Percentiles rank a stretch among this genome's conserved stretches.
Conservation (phyloP, 2,888 invertebrate species). For the Copidosoma aretas region DNA sequence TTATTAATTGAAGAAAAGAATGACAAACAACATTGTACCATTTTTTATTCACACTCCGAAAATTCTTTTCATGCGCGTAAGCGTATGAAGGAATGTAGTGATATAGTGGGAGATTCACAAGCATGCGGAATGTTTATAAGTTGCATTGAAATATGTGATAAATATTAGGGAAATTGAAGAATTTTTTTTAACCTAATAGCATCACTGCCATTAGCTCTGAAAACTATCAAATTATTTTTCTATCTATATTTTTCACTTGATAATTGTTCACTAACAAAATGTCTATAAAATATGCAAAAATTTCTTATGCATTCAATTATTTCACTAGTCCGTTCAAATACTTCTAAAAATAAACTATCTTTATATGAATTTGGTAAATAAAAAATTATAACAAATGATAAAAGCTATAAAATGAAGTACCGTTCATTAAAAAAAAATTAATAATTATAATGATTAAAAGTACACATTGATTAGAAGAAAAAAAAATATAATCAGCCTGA, state of each 20-base stretch:
- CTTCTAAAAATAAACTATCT: background rate
- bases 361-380: too few species aligned
- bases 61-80: slow-evolving; percentile 58
- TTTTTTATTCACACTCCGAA: slow-evolving; percentile 31
- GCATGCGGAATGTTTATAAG: slow-evolving; percentile 54
- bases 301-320: too few species aligned
- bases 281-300: too few species aligned
- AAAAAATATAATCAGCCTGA: slow-evolving; percentile 25
- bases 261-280: background rate
- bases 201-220: background rate
- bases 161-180: slow-evolving; percentile 8
- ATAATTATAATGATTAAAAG: slow-evolving; percentile 9
- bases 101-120: slow-evolving; percentile 57
- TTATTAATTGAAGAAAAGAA: background rate
- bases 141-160: slow-evolving; percentile 30
- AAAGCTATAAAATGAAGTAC: slow-evolving; percentile 7
- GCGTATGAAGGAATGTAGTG: slow-evolving; percentile 55
- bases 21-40: slow-evolving; percentile 8
- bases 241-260: background rate
- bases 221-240: background rate
- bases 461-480: slow-evolving; percentile 24
- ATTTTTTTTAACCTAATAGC: slow-evolving; percentile 1
- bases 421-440: slow-evolving; percentile 8
- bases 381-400: slow-evolving; percentile 8
- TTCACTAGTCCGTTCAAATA: too few species aligned